Evolutionary conservation across 2,888 invertebrate species (phyloP).

Genomic region (Drosophila anomelani): DNA sequence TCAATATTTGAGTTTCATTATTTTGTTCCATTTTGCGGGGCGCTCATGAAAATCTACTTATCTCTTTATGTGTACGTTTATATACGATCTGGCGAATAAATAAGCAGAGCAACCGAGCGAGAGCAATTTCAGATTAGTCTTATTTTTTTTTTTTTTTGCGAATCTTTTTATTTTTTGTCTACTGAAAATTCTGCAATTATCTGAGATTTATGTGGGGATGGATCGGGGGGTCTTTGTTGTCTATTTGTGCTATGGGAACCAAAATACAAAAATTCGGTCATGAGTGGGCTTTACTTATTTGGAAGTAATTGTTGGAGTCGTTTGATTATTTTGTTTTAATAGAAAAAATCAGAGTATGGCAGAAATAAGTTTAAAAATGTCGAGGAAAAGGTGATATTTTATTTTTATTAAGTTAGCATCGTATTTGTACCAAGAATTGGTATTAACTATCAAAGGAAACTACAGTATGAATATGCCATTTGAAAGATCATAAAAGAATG

Average conservation of each 20-base stretch:
- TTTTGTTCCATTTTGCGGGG: constrained; percentile 50
- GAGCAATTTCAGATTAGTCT: constrained; percentile 24
- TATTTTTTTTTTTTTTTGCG: constrained; percentile 3
- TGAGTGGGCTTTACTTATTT: constrained; percentile 9
- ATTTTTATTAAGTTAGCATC: no score
- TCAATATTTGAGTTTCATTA: constrained; percentile 74
- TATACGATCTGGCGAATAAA: constrained; percentile 33
- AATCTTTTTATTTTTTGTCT: constrained; percentile 14
- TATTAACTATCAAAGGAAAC: neutral
- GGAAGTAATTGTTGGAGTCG: constrained; percentile 4
- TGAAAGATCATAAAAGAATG: no score
- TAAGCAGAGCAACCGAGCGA: constrained; percentile 14
- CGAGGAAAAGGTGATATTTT: neutral
- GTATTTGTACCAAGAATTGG: neutral
- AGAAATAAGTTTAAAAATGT: neutral
- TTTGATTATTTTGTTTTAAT: neutral
- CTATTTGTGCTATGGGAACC: constrained; percentile 38
- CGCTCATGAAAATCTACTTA: constrained; percentile 53
- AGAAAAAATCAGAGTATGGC: neutral
- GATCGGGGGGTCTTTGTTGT: neutral
- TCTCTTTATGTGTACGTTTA: constrained; percentile 35
- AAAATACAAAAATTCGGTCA: constrained; percentile 5
- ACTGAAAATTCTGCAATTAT: constrained; percentile 21
- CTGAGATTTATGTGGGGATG: constrained; percentile 7
- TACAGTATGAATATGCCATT: no score